Base-by-base conservation (phyloP, 2,797 vertebrate genomes). In the Aplochiton taeniatus region DNA sequence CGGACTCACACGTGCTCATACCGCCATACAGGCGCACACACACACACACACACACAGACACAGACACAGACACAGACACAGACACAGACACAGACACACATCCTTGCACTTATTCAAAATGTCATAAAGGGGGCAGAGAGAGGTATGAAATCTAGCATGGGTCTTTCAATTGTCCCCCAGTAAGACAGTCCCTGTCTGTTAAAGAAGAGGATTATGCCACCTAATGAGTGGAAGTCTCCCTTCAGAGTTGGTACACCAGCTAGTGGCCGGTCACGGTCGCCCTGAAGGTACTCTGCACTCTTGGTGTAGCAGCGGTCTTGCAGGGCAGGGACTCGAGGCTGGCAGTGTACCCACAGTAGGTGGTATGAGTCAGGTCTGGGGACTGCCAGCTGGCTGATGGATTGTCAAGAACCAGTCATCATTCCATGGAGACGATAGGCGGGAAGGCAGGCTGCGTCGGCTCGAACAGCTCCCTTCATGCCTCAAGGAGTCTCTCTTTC, bases 141-240 rank as follows among this genome's bases (percentile, higher is more conserved):
- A 31, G 31, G 31, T 31, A 31, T 31, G 31, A 31, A 31, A 6
- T 31, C 6, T 2, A 31, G 3, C 31, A 31, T 42, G 61, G 57
- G 63, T 18, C 4, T 57, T 47, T 54, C 43, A 53, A 46, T 66
- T 59, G 55, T 50, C 67, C 63, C 52, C 54, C 43, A 12, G 62
- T 50, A 50, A 68, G 46, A n/a, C 68, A 50, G 17, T 65, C 16
- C 14, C n/a, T 50, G 14, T 19, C 13, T 16, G 42, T 52, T 58
- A 53, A 59, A 49, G 58, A 52, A 51, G 61, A 54, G 44, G 46
- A 63, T 31, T 59, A 69, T 51, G 49, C 70, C 72, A 76, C 70
- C 81, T 68, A 65, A 48, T 78, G 68, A 20, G 18, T 10, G 52
- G 49, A 47, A 59, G 55, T 56, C 47, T 51, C 43, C 16, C 18